phyloP scores from a whole-genome alignment of 2,113 vertebrate species.

The Myrmophylax atrothorax region DNA sequence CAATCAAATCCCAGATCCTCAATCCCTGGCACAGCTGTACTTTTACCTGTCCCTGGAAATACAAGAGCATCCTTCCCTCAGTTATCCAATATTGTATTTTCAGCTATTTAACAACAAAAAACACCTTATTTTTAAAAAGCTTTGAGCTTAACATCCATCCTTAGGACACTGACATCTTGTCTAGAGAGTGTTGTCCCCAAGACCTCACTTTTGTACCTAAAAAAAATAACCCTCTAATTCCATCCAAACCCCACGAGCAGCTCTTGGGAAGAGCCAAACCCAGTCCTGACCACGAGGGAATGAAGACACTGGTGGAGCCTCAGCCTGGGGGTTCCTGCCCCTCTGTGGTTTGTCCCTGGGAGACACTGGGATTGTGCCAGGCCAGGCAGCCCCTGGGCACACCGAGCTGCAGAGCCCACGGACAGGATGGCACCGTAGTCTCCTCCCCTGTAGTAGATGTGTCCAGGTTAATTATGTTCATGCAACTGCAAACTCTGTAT shows the following conservation, averaged over 20 bases:
- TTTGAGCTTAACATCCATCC: background rate
- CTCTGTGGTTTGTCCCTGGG: conserved; percentile 67
- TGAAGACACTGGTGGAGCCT: background rate
- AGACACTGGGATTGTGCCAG: conserved; percentile 52
- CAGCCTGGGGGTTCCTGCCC: conserved; percentile 6
- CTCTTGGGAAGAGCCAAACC: background rate
- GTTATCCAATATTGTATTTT: background rate
- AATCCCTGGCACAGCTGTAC: background rate
- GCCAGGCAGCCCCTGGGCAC: conserved; percentile 35
- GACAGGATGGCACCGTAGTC: background rate
- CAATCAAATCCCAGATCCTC: background rate
- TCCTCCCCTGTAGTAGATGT: conserved; percentile 52
- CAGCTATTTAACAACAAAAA: background rate
- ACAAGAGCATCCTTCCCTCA: background rate
- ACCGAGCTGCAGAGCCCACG: background rate
- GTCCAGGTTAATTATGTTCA: conserved; percentile 65
- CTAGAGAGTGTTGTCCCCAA: background rate
- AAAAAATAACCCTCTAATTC: background rate
- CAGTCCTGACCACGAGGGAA: background rate
- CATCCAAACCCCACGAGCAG: background rate
- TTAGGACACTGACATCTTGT: background rate
- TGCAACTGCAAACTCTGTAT: conserved; percentile 79
- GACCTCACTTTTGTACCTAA: background rate
- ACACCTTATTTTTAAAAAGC: background rate
- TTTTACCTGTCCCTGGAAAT: background rate